Evolutionary conservation across 2,797 vertebrate genomes (phyloP), one percentile per base, ranked within the genome.

Genomic region (Anguilla anguilla): DNA sequence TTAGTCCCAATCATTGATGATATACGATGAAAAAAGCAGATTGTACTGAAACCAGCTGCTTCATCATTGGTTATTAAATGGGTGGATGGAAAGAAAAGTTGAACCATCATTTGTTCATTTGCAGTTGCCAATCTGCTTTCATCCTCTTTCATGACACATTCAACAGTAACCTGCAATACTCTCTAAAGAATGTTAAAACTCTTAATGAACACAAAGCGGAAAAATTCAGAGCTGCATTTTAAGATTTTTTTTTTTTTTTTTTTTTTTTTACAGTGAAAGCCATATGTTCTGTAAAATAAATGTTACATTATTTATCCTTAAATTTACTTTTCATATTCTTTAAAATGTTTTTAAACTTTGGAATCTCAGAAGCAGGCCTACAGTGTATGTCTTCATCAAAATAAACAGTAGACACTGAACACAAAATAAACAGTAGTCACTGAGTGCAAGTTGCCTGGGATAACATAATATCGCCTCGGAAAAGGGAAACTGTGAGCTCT

Each of bases 351-450:
- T 46, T 3, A 35, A 46, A 43, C 59, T 69, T 13, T 10, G 10
- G 15, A 25, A 67, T 69, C 57, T 85, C 84, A n/a, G 15, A 84
- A 85, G 17, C 35, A 69, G 28, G 61, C 3, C 22, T 84, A 28
- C 6, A n/a, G 39, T 43, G 39, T 43, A 43, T 43, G 39, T 43
- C 39, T 67, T 67, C 10, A 61, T 85, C n/a, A 53, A 46, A 49
- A n/a, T 13, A 79, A 72, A 61, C n/a, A 84, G 28, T 15, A n/a
- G 83, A 31, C 51, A 84, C n/a, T 28, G 49, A 28, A 84, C 28
- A 6, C 51, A 84, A 57, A 84, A 67, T 79, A 39, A n/a, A 74
- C 67, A 86, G 46, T 4, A 69, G 64, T 31, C 25, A 86, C 43
- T 51, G 69, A 51, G 53, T 25, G 19, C 28, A 85, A 67, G 69